Evolutionary conservation across 2,797 vertebrate genomes (phyloP).

Genomic region (Phataginus tetradactyla): DNA sequence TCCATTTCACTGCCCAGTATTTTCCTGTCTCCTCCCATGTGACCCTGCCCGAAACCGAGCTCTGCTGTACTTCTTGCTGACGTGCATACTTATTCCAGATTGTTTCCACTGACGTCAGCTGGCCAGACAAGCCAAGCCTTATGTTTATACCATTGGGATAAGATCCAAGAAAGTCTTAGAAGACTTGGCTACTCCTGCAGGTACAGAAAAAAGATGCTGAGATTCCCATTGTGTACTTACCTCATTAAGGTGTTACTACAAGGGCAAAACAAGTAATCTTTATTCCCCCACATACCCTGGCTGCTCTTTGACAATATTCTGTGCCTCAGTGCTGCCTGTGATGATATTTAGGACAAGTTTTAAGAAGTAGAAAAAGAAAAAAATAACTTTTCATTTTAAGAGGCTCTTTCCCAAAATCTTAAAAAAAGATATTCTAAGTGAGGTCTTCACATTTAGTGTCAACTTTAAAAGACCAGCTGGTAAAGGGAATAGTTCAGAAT

Average conservation of each 20-base stretch:
- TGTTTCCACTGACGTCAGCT: neutral
- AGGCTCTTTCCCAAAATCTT: neutral
- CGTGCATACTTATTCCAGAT: neutral
- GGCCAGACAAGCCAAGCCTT: neutral
- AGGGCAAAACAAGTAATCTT: neutral
- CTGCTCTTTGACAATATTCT: neutral
- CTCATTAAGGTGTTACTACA: neutral
- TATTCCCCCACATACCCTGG: neutral
- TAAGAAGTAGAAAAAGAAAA: constrained; percentile 12
- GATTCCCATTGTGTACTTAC: neutral
- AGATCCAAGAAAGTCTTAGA: neutral
- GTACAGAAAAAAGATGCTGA: neutral
- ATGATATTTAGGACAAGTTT: neutral
- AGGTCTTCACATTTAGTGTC: neutral
- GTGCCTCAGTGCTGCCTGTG: neutral
- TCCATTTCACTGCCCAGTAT: neutral
- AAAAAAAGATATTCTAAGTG: neutral
- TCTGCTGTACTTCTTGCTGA: neutral
- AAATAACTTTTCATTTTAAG: neutral
- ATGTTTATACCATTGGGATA: neutral
- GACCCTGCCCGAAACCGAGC: neutral
- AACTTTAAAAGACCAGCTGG: neutral
- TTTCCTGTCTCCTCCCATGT: neutral
- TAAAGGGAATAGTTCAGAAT: neutral
- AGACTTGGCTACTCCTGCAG: neutral